Base-by-base conservation (phyloP, 2,888 invertebrate species). In the Hesperia comma region DNA sequence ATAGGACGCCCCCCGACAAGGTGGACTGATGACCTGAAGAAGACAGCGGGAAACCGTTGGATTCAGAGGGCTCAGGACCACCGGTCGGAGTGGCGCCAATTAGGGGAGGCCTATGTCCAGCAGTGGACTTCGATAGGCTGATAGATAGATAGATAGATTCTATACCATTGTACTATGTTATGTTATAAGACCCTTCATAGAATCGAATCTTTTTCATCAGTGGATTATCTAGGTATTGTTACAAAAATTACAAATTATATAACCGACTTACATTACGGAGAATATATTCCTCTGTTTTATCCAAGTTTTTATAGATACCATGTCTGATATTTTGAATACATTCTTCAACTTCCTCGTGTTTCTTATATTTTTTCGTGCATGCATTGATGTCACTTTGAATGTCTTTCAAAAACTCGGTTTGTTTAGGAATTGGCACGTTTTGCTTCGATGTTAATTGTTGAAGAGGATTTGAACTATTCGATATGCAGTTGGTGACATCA, bases 261-360 rank as follows among this genome's bases (percentile, higher is more conserved):
- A 41, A 60, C 6, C 10, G 71, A 79, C 83, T 80, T 74, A 85
- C 85, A 37, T 67, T 76, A 71, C 77, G 73, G 15, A 82, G 70
- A 33, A 84, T 69, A 26, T 75, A 67, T 19, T 71, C 69, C 68
- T 83, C 81, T 41, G 71, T 71, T 0, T 63, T 66, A 51, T 79
- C 76, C 49, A 81, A 72, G 10, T 79, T 75, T n/a, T 76, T 71
- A 58, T 74, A 76, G 12, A 81, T 74, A 37, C 76, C 71, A 66
- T 73, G 70, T 67, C 75, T 77, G 12, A 79, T 77, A 61, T 72
- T 72, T 32, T 75, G 60, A 4, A 81, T 63, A 69, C 85, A 85
- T 68, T 79, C 71, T 68, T 82, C 82, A 14, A 71, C 77, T 69
- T 63, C 74, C 67, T 43, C 46, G 15, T 49, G 67, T 41, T 12